These are phyloP conservation scores for Thryonomys swinderianus DNA, from an alignment of 2,113 vertebrate genomes.

Conservation along the genomic window DNA sequence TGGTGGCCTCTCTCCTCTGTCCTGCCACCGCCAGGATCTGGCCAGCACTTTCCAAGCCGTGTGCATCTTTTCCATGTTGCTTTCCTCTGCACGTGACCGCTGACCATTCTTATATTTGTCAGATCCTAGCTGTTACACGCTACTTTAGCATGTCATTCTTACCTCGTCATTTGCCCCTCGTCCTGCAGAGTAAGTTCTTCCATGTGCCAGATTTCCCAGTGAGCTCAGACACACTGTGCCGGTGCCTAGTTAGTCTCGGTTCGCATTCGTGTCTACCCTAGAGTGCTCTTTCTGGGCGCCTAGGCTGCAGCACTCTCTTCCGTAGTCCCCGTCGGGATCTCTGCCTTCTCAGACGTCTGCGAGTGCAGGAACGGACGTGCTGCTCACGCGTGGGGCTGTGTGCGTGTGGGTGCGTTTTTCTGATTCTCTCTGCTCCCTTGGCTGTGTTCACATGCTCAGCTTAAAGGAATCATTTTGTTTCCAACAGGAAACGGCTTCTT, in stretches of 20 bases:
- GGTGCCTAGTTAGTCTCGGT: neutral
- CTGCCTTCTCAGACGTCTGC: neutral
- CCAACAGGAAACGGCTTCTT: neutral
- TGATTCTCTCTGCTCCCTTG: neutral
- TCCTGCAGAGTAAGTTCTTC: neutral
- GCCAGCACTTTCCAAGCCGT: no score
- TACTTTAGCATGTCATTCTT: neutral
- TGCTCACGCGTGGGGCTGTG: neutral
- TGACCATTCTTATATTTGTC: neutral
- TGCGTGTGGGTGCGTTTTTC: neutral
- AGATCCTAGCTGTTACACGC: neutral
- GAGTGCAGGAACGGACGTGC: neutral
- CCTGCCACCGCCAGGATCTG: neutral
- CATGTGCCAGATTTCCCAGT: neutral
- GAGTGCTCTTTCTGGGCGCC: neutral
- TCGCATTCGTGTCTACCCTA: neutral
- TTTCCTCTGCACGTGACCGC: neutral
- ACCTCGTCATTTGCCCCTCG: neutral
- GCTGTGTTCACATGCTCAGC: neutral
- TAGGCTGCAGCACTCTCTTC: neutral
- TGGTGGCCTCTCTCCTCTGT: neutral
- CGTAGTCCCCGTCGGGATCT: neutral
- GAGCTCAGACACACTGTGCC: neutral
- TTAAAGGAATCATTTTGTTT: neutral
- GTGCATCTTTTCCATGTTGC: neutral